Conservation (phyloP, 2,113 vertebrate species). For the Murina feae region DNA sequence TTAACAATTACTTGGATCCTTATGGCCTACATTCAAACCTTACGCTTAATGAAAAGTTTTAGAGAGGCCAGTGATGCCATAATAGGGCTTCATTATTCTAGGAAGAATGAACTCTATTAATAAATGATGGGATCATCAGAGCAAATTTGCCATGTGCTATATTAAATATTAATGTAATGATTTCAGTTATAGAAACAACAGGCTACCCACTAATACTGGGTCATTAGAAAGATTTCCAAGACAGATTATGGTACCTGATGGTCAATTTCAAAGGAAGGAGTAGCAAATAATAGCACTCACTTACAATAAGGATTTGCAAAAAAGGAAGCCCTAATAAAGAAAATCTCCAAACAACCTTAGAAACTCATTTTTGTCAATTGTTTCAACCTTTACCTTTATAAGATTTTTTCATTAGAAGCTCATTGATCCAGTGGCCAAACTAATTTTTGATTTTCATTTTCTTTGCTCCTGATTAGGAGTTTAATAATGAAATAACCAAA, state of each 20-base stretch:
- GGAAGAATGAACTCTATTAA: slow-evolving; percentile 59
- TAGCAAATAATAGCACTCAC: background rate
- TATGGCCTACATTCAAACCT: slow-evolving; percentile 29
- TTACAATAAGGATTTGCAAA: background rate
- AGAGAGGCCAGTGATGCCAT: background rate
- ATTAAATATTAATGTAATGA: slow-evolving; percentile 61
- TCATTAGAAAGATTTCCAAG: slow-evolving; percentile 46
- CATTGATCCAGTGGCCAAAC: slow-evolving; percentile 20
- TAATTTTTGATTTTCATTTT: slow-evolving; percentile 50
- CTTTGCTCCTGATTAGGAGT: slow-evolving; percentile 25
- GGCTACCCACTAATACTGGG: background rate
- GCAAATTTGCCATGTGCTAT: slow-evolving; percentile 16
- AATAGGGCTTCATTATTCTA: slow-evolving; percentile 50
- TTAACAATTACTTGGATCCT: background rate
- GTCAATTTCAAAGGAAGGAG: slow-evolving; percentile 5
- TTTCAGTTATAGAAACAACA: slow-evolving; percentile 57
- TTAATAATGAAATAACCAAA: slow-evolving; percentile 37
- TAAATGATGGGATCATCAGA: slow-evolving; percentile 53
- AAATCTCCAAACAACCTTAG: slow-evolving; percentile 31
- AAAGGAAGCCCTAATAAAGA: slow-evolving; percentile 7
- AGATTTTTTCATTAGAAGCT: slow-evolving; percentile 34
- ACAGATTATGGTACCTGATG: background rate
- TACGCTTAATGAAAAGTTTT: slow-evolving; percentile 55
- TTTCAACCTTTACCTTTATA: slow-evolving; percentile 25
- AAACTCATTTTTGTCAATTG: slow-evolving; percentile 26